A percentile compares a stretch with the other conserved stretches of the same genome.
These are phyloP conservation scores for Mesocentrotus franciscanus DNA, from an alignment of 53 echinoderm and acorn worm genomes.

Conservation along the genomic window DNA sequence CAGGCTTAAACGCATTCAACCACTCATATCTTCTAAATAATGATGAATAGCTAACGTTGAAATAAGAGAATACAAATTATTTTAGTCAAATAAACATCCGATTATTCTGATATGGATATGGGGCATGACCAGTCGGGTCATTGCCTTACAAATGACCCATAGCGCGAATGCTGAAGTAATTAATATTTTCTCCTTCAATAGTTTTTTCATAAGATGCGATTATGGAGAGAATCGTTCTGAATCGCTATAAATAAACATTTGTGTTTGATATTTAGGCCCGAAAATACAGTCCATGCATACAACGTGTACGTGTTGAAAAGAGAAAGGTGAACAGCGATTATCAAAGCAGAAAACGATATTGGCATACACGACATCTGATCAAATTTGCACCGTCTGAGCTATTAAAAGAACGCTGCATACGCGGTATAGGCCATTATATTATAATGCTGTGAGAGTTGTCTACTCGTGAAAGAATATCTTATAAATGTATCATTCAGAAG, in stretches of 20 bases:
- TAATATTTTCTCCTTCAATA: background rate
- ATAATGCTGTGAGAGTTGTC: no score
- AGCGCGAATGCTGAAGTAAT: background rate
- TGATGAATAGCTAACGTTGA: background rate
- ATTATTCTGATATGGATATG: background rate
- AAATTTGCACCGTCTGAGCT: no score
- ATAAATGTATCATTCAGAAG: background rate
- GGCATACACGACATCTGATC: background rate
- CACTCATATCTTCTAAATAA: background rate
- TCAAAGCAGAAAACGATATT: background rate
- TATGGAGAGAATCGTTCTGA: background rate
- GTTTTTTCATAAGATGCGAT: background rate
- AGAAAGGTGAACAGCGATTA: background rate
- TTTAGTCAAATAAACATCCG: constrained; percentile 11
- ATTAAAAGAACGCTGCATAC: no score
- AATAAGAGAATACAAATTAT: background rate
- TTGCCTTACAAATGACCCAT: constrained; percentile 25
- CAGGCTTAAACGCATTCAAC: background rate
- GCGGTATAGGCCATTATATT: no score
- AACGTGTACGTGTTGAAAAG: background rate
- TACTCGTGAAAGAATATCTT: no score
- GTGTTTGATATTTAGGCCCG: background rate
- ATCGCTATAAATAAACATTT: background rate
- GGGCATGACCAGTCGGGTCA: background rate
- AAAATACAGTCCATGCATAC: background rate